Conservation (phyloP, 2,797 vertebrate genomes). For the Pachyuromys duprasi region DNA sequence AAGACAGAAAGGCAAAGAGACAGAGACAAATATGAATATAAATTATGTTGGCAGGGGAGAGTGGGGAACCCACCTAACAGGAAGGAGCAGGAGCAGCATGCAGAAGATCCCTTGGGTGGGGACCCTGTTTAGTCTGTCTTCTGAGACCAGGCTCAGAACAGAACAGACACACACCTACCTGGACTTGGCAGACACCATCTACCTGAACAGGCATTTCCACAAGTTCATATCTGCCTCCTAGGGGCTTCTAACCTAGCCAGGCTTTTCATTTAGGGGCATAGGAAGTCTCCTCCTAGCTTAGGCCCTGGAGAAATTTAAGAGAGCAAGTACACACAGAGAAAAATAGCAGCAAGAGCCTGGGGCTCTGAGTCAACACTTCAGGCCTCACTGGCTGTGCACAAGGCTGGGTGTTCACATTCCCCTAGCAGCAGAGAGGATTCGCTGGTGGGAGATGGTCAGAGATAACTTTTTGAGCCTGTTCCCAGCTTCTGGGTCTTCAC, state of each 20-base stretch:
- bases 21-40: neutral
- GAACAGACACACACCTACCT: neutral
- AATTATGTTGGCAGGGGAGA: neutral
- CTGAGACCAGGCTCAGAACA: neutral
- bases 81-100: neutral
- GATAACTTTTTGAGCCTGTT: neutral
- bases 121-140: fast-evolving
- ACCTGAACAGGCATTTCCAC: neutral
- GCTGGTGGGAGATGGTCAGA: neutral
- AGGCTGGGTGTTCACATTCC: too few species aligned
- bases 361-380: neutral
- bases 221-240: neutral
- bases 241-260: neutral
- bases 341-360: neutral
- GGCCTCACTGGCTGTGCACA: neutral
- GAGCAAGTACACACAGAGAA: neutral
- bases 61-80: neutral
- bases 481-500: neutral
- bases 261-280: neutral
- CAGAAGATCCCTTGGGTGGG: fast-evolving
- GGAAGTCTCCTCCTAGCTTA: neutral
- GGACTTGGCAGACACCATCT: neutral
- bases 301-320: neutral
- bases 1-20: neutral
- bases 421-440: neutral